A percentile compares a stretch with the other conserved stretches of the same genome.
These are phyloP conservation scores for Oegoconia quadripuncta DNA, from an alignment of 2,888 invertebrate genomes.

Conservation along the genomic window DNA sequence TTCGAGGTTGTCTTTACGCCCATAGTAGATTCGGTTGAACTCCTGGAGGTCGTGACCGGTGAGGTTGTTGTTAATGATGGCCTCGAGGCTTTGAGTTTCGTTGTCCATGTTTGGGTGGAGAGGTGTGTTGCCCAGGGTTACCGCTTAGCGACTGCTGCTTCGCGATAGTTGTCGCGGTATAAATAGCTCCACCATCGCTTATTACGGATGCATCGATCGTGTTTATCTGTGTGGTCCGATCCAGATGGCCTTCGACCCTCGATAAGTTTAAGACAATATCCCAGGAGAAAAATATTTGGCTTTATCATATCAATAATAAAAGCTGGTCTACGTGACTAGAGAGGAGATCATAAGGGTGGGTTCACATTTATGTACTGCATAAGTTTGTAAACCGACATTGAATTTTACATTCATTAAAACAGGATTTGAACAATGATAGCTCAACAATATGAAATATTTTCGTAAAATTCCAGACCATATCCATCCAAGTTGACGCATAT, in stretches of 20 bases:
- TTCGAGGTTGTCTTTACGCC: constrained; percentile 58
- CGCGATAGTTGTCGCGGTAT: constrained; percentile 35
- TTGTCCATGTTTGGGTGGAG: constrained; percentile 48
- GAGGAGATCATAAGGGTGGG: constrained; percentile 1
- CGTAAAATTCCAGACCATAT: no score
- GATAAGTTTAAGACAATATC: constrained; percentile 48
- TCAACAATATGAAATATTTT: no score
- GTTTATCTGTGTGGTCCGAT: constrained; percentile 48
- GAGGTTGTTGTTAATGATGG: constrained; percentile 63
- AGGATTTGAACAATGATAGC: no score
- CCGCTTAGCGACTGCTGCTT: constrained; percentile 35
- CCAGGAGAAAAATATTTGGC: constrained; percentile 54
- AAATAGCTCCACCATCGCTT: constrained; percentile 47
- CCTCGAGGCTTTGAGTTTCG: constrained; percentile 66
- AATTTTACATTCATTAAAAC: no score
- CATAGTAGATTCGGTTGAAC: constrained; percentile 69
- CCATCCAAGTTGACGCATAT: no score
- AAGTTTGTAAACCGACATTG: no score
- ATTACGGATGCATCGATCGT: constrained; percentile 36
- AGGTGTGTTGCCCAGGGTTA: constrained; percentile 21
- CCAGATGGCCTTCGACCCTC: constrained; percentile 59
- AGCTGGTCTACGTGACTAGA: constrained; percentile 28
- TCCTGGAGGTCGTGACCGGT: constrained; percentile 63
- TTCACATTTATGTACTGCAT: constrained; percentile 21
- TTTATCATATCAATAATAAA: constrained; percentile 32